phyloP scores from a whole-genome alignment of 2,113 vertebrate genomes.

The Chaetodon trifascialis region DNA sequence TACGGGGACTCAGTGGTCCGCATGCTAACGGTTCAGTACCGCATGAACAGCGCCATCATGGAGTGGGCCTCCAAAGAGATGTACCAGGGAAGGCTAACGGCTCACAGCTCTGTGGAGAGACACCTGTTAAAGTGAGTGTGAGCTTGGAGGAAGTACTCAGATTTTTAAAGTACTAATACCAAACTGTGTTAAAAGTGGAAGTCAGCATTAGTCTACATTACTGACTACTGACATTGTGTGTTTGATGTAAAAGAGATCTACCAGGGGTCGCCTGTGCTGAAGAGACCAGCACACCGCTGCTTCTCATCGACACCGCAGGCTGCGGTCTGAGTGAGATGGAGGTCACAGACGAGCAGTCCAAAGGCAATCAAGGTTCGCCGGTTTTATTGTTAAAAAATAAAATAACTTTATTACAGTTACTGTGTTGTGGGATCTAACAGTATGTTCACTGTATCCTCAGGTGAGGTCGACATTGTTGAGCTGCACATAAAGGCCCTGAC shows the following conservation, averaged over 20 bases:
- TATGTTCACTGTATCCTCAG: constrained; percentile 74
- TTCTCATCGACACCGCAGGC: constrained; percentile 94
- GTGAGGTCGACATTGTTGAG: constrained; percentile 91
- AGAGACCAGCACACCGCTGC: constrained; percentile 88
- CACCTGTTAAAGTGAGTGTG: constrained; percentile 90
- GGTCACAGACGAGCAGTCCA: constrained; percentile 90
- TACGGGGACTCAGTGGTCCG: constrained; percentile 80
- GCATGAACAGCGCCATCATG: constrained; percentile 94
- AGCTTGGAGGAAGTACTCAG: neutral
- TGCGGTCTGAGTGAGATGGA: constrained; percentile 94
- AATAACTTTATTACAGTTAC: neutral
- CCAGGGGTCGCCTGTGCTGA: constrained; percentile 86
- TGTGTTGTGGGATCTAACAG: constrained; percentile 10
- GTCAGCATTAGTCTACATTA: no score
- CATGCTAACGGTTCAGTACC: constrained; percentile 94
- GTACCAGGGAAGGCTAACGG: constrained; percentile 88
- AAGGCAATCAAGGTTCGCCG: constrained; percentile 91
- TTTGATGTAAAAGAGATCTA: constrained; percentile 86
- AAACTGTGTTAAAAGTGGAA: no score
- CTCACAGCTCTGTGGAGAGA: constrained; percentile 89
- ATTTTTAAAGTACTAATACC: no score
- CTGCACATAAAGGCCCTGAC: constrained; percentile 90
- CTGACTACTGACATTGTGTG: neutral
- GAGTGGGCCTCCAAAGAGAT: constrained; percentile 92
- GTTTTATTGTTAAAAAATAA: neutral